Conservation (phyloP, 2,113 vertebrate genomes). For the Stomatorhinus ivindoensis region DNA sequence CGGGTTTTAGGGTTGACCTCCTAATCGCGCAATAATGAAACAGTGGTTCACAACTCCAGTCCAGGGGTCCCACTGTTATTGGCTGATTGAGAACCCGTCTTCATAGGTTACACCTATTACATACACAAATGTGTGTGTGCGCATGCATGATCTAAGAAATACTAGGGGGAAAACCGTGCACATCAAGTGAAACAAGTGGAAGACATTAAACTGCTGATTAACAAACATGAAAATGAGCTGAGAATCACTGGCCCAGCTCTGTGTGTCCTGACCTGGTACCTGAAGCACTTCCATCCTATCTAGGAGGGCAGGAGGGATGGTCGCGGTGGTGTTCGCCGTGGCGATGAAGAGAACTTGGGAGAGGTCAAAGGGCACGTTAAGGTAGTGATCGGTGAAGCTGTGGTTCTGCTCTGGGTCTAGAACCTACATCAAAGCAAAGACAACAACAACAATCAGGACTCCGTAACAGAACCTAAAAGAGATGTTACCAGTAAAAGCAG, state of each 20-base stretch:
- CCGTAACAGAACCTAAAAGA: not conserved
- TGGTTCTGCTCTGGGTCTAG: conserved; percentile 97
- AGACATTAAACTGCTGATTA: not conserved
- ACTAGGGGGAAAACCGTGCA: not conserved
- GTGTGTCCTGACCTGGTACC: conserved; percentile 76
- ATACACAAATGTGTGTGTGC: not conserved
- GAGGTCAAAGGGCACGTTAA: conserved; percentile 94
- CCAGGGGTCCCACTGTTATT: too few relatives aligned
- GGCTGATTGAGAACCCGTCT: too few relatives aligned
- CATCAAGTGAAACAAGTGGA: not conserved
- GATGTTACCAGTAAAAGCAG: not conserved
- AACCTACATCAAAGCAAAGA: conserved; percentile 59
- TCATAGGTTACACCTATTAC: not conserved
- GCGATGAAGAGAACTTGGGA: conserved; percentile 98
- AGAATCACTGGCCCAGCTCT: not conserved
- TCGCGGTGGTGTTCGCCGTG: conserved; percentile 86
- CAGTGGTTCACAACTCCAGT: too few relatives aligned
- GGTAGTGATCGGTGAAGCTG: conserved; percentile 93
- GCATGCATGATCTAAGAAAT: not conserved
- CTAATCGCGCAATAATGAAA: too few relatives aligned
- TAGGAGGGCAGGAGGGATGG: conserved; percentile 84
- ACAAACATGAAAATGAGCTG: not conserved
- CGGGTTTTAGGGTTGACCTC: too few relatives aligned
- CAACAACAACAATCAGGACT: not conserved
- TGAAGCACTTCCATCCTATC: conserved; percentile 95